phyloP scores from a whole-genome alignment of 2,113 vertebrate species.

The Hemichromis elongatus region DNA sequence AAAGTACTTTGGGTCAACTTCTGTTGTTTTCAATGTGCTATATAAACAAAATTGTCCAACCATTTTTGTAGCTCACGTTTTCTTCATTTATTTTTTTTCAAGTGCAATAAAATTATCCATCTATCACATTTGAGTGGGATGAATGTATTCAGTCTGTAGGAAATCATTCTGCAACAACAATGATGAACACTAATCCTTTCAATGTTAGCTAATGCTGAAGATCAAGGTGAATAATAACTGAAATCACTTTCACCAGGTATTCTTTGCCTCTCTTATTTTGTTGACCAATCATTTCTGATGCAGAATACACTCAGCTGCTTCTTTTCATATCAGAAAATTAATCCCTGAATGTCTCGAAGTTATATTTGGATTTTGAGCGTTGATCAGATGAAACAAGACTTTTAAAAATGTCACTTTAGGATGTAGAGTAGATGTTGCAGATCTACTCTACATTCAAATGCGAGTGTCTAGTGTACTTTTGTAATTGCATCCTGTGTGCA shows the following conservation, averaged over 20 bases:
- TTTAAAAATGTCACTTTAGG: not conserved
- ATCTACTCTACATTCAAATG: not conserved
- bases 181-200: not conserved
- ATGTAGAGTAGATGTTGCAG: not conserved
- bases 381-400: not conserved
- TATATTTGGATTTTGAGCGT: not conserved
- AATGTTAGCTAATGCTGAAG: not conserved
- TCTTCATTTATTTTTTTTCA: not conserved
- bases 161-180: not conserved
- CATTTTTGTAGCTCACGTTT: not conserved
- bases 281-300: not conserved
- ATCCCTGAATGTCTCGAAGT: not conserved
- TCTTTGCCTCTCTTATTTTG: not conserved
- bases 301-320: not conserved
- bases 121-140: not conserved
- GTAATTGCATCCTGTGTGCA: not conserved
- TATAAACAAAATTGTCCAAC: not conserved
- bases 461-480: not conserved
- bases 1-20: not conserved
- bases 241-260: not conserved
- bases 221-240: not conserved
- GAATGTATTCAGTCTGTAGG: not conserved
- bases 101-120: not conserved
- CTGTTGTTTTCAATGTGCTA: not conserved
- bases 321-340: not conserved